phyloP scores from a whole-genome alignment of 64 coral and sea anemone genomes.

The Exaiptasia diaphana region DNA sequence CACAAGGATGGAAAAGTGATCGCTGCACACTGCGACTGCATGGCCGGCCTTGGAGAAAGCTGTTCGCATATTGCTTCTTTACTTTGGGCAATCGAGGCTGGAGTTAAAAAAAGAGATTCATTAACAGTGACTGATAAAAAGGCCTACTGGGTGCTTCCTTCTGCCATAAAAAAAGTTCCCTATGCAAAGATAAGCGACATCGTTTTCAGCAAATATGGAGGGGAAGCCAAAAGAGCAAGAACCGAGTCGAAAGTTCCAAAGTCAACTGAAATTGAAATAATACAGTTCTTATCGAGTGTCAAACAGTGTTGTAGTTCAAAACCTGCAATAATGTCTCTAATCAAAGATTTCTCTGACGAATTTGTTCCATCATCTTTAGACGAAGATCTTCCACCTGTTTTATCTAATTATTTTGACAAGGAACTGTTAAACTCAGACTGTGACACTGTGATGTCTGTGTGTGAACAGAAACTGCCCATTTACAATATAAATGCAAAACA shows the following conservation, averaged over 20 bases:
- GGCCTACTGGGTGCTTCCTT: constrained; percentile 53
- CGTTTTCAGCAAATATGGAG: constrained; percentile 5
- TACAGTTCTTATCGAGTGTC: background rate
- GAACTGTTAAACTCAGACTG: background rate
- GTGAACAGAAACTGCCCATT: background rate
- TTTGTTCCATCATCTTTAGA: constrained; percentile 30
- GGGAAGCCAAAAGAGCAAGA: background rate
- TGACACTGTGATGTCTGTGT: background rate
- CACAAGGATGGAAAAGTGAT: constrained; percentile 21
- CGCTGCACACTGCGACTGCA: constrained; percentile 26
- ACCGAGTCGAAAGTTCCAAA: constrained; percentile 1
- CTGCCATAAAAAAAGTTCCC: constrained; percentile 20
- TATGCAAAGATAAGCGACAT: constrained; percentile 44
- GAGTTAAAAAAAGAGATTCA: constrained; percentile 39
- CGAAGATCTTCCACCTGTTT: constrained; percentile 6
- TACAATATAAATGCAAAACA: background rate
- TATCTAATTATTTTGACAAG: background rate
- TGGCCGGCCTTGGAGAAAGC: constrained; percentile 13
- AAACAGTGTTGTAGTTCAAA: background rate
- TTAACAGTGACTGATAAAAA: constrained; percentile 50
- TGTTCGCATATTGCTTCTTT: constrained; percentile 13
- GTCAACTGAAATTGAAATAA: background rate
- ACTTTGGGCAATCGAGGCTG: constrained; percentile 38
- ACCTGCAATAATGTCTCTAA: constrained; percentile 25
- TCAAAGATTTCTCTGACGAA: background rate